Evolutionary conservation across 2,113 vertebrate species (phyloP).

Genomic region (Thinocorus orbignyianus): DNA sequence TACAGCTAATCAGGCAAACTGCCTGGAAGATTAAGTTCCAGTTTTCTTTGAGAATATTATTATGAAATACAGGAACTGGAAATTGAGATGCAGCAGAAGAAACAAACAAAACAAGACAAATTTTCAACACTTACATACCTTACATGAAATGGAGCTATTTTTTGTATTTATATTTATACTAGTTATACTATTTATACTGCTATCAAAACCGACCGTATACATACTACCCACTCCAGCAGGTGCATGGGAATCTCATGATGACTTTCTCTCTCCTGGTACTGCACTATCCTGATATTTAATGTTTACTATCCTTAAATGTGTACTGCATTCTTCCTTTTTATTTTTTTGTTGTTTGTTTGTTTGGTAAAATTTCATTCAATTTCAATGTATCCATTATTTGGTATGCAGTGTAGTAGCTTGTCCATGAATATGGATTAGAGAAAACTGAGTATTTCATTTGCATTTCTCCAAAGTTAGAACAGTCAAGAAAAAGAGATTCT

Average conservation of each 20-base stretch:
- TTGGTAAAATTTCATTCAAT: neutral
- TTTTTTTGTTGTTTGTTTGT: neutral
- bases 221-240: neutral
- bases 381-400: neutral
- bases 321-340: neutral
- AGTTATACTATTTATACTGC: neutral
- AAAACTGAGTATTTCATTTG: neutral
- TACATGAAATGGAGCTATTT: neutral
- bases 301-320: neutral
- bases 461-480: neutral
- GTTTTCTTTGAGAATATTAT: neutral
- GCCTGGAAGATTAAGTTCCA: neutral
- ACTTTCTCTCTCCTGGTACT: neutral
- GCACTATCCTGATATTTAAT: neutral
- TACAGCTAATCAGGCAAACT: neutral
- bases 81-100: neutral
- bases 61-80: neutral
- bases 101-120: accelerated
- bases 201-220: neutral
- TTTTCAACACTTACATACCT: neutral
- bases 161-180: neutral
- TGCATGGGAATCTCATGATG: neutral
- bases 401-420: neutral
- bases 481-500: neutral
- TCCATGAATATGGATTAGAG: neutral